phyloP scores from a whole-genome alignment of 2,113 vertebrate species.

The Dromaius novaehollandiae region DNA sequence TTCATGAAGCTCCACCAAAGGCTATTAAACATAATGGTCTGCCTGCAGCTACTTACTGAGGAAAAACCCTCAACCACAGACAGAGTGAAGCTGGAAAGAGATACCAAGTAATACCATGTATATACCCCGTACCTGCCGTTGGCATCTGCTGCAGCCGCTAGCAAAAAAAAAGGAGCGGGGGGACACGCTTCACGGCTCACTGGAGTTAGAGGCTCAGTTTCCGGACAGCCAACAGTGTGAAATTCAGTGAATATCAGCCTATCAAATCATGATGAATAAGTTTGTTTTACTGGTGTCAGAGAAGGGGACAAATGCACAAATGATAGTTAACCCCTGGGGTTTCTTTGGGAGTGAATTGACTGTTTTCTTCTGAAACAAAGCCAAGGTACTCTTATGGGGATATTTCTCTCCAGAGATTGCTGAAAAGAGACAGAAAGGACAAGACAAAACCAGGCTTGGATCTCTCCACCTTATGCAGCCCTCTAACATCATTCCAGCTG shows the following conservation, averaged over 20 bases:
- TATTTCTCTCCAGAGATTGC: background rate
- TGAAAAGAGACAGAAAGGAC: background rate
- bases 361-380: background rate
- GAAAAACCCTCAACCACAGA: background rate
- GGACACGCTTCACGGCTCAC: background rate
- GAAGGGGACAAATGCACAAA: background rate
- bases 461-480: background rate
- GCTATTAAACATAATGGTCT: background rate
- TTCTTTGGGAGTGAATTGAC: background rate
- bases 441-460: background rate
- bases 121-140: background rate
- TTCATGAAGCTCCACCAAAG: background rate
- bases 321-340: background rate
- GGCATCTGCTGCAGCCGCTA: rapidly evolving
- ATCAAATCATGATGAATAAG: background rate
- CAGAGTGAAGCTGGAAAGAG: background rate
- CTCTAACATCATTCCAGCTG: background rate
- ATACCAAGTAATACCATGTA: background rate
- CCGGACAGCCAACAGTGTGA: background rate
- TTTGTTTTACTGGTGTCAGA: background rate
- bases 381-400: background rate
- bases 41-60: background rate
- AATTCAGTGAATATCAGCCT: background rate
- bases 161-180: background rate
- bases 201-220: background rate